Percentiles rank a stretch among this genome's conserved stretches.
Evolutionary conservation across 2,113 vertebrate genomes (phyloP).

Genomic region (Microcebus lehilahytsara): DNA sequence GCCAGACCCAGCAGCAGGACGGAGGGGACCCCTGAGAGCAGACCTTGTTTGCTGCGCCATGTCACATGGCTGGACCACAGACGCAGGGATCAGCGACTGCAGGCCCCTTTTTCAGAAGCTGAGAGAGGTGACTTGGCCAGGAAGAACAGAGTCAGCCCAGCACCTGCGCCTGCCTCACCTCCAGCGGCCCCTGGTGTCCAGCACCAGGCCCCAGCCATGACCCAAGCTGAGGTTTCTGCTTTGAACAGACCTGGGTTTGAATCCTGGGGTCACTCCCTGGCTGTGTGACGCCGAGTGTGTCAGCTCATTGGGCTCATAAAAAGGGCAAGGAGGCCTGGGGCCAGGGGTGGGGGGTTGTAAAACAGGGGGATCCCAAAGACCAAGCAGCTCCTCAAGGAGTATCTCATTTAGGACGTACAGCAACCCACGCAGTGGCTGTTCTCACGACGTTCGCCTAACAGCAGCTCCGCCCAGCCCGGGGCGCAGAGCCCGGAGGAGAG

Average conservation of each 20-base stretch:
- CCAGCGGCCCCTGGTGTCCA: background rate
- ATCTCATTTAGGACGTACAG: background rate
- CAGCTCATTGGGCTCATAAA: background rate
- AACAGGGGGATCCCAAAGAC: background rate
- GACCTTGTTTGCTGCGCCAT: fast-evolving
- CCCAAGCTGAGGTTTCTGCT: background rate
- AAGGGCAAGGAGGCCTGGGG: background rate
- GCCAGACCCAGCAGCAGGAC: background rate
- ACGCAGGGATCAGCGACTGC: background rate
- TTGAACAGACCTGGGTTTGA: background rate
- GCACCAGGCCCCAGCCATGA: background rate
- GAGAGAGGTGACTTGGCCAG: background rate
- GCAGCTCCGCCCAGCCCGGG: background rate
- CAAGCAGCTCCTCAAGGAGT: background rate
- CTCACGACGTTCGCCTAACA: background rate
- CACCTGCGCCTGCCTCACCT: background rate
- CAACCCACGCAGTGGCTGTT: background rate
- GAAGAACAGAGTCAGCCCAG: background rate
- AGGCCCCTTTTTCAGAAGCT: background rate
- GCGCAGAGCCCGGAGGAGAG: background rate
- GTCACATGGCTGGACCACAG: background rate
- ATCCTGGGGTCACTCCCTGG: too few species aligned
- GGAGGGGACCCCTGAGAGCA: background rate
- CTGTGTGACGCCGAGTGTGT: background rate
- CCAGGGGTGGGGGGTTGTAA: background rate